Conservation (phyloP, 2,113 vertebrate species). For the Piprites chloris region DNA sequence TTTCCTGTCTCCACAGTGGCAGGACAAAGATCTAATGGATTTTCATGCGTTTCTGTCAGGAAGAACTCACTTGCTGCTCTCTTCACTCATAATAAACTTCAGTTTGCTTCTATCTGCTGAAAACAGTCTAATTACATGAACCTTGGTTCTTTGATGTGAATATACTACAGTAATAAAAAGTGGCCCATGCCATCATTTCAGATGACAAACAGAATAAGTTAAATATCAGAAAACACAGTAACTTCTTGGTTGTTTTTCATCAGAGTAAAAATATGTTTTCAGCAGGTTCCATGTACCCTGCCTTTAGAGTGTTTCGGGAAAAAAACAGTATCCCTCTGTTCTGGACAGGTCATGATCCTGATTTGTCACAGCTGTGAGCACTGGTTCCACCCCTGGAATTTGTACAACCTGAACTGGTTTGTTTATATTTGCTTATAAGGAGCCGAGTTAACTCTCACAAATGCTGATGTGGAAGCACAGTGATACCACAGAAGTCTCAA, state of each 20-base stretch:
- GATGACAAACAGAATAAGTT: not conserved
- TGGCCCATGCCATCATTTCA: not conserved
- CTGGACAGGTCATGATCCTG: not conserved
- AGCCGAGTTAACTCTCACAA: not conserved
- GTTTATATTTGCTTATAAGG: not conserved
- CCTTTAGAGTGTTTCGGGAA: not conserved
- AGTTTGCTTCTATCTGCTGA: slow-evolving; percentile 10
- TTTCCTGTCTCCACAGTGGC: not conserved
- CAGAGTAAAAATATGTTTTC: not conserved
- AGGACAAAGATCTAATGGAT: not conserved
- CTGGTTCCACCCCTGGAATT: not conserved
- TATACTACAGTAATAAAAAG: not conserved
- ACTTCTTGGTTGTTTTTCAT: not conserved
- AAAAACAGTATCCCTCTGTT: slow-evolving; percentile 6
- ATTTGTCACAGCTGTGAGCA: not conserved
- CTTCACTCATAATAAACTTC: not conserved
- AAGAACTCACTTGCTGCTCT: not conserved
- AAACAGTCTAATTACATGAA: slow-evolving; percentile 4
- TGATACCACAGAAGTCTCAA: slow-evolving; percentile 9
- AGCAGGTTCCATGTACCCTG: not conserved
- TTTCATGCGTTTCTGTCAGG: not conserved
- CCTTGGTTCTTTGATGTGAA: not conserved
- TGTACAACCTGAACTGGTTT: not conserved
- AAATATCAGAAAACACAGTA: not conserved
- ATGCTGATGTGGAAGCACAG: not conserved